A percentile compares a stretch with the other conserved stretches of the same genome.
Conservation (phyloP, 2,113 vertebrate genomes). For the Myiopsitta monachus region DNA sequence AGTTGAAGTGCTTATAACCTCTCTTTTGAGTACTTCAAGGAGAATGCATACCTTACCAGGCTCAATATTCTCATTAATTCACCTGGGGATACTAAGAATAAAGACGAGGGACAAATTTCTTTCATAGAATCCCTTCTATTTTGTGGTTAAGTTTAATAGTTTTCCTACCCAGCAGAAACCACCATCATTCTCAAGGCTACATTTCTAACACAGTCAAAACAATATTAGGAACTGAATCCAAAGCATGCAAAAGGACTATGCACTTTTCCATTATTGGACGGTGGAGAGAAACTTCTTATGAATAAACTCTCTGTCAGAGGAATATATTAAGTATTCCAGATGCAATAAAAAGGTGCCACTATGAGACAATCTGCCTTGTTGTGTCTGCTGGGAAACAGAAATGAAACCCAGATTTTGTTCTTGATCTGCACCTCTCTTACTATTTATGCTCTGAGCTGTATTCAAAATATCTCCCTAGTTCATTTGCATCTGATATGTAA, state of each 20-base stretch:
- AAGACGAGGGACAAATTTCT: background rate
- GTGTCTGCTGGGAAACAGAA: background rate
- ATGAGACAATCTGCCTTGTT: background rate
- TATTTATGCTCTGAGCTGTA: background rate
- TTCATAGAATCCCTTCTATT: background rate
- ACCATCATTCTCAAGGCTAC: background rate
- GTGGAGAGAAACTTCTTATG: background rate
- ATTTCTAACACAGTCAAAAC: background rate
- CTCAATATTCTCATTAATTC: background rate
- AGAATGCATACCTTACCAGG: background rate
- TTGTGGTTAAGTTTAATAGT: background rate
- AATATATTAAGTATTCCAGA: background rate
- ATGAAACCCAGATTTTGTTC: background rate
- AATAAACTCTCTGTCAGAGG: background rate
- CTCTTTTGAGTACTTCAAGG: background rate
- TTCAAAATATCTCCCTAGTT: background rate
- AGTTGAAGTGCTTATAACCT: background rate
- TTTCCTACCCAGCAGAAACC: background rate
- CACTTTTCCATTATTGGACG: background rate
- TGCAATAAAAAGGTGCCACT: background rate
- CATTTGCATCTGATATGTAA: slow-evolving; percentile 25
- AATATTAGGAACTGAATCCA: background rate
- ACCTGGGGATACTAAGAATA: background rate
- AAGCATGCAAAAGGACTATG: background rate
- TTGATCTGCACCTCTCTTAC: background rate